Percentiles rank a stretch among this genome's conserved stretches.
Conservation (phyloP, 1,140 invertebrate genomes). For the Caligus rogercresseyi region DNA sequence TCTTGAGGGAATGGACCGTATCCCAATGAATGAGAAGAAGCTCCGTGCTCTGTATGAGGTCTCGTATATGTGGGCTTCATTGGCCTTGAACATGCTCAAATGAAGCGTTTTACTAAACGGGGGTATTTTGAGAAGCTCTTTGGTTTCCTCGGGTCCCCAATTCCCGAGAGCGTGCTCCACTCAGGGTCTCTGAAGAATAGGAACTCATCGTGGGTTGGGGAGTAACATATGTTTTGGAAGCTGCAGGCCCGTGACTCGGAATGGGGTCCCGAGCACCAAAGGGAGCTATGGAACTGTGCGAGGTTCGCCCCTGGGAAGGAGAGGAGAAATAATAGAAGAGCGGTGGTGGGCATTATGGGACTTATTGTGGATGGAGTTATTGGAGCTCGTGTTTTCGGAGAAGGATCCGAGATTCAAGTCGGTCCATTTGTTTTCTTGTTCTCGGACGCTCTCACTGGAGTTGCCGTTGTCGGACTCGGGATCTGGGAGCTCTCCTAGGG, state of each 20-base stretch:
- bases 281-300: background rate
- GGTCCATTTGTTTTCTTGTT: slow-evolving; percentile 75
- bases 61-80: background rate
- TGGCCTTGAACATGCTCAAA: background rate
- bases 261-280: slow-evolving; percentile 10
- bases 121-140: slow-evolving; percentile 3
- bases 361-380: background rate
- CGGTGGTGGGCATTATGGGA: background rate
- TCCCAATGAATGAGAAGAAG: background rate
- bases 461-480: slow-evolving; percentile 84
- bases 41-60: background rate
- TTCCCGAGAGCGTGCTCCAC: background rate
- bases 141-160: slow-evolving; percentile 1
- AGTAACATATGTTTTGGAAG: slow-evolving; percentile 9
- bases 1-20: background rate
- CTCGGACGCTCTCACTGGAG: slow-evolving; percentile 65
- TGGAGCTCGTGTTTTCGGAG: slow-evolving; percentile 28
- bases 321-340: background rate
- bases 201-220: background rate
- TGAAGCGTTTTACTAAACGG: background rate
- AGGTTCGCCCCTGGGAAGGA: no score
- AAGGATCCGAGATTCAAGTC: slow-evolving; percentile 50
- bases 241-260: background rate
- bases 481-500: slow-evolving; percentile 67
- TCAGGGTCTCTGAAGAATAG: background rate